Evolutionary conservation across 2,888 invertebrate genomes (phyloP).

Genomic region (Rotaria magnacalcarata): DNA sequence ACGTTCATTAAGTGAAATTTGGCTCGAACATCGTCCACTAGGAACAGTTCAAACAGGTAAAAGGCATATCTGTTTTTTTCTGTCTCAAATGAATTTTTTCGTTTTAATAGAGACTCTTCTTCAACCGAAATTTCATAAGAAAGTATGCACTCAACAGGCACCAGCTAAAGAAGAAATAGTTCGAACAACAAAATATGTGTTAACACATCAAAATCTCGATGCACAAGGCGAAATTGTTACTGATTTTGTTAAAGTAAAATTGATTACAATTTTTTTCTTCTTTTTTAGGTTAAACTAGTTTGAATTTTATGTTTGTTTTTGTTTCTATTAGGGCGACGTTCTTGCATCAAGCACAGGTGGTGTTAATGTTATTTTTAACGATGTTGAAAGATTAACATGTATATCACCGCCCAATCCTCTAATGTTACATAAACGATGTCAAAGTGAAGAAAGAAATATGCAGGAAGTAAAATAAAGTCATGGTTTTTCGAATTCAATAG

Average conservation of each 20-base stretch:
- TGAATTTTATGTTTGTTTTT: not conserved
- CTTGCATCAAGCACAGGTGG: conserved; percentile 89
- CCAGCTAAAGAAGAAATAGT: conserved; percentile 54
- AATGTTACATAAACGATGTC: not conserved
- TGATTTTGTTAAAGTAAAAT: conserved; percentile 70
- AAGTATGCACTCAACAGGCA: not conserved
- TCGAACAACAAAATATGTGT: conserved; percentile 74
- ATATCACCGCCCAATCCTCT: not conserved
- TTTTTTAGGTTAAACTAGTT: conserved; percentile 51
- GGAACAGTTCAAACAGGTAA: conserved; percentile 35
- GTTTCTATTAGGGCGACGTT: conserved; percentile 66
- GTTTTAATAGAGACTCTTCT: conserved; percentile 70
- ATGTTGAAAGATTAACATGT: conserved; percentile 68
- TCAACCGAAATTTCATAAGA: conserved; percentile 74
- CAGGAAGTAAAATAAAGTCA: not conserved
- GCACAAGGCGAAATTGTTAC: conserved; percentile 87
- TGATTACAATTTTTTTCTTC: no score
- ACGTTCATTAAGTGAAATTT: conserved; percentile 71
- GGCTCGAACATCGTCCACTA: conserved; percentile 82
- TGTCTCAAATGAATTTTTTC: no score
- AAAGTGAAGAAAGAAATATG: conserved; percentile 6
- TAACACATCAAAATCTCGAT: conserved; percentile 85
- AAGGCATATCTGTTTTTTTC: not conserved
- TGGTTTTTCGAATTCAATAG: not conserved
- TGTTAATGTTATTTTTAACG: conserved; percentile 85